These are phyloP conservation scores for Sitodiplosis mosellana DNA, from an alignment of 1,140 invertebrate species.

Conservation along the genomic window DNA sequence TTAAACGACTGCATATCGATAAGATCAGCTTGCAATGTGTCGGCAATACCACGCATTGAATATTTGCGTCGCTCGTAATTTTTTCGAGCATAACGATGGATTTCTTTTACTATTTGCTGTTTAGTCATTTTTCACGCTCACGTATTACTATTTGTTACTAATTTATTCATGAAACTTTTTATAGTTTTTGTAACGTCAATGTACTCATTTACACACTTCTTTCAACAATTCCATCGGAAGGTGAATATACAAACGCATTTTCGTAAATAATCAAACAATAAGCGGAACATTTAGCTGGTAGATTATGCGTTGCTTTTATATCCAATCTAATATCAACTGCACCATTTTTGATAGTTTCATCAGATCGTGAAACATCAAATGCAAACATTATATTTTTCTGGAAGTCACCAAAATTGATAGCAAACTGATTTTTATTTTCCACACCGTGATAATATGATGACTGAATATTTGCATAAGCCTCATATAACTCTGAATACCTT, in stretches of 20 bases:
- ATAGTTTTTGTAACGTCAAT: too few relatives aligned
- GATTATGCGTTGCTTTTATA: slow-evolving; percentile 9
- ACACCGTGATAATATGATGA: slow-evolving; percentile 9
- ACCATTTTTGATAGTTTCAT: slow-evolving; percentile 10
- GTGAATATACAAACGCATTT: too few relatives aligned
- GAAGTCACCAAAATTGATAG: slow-evolving; percentile 2
- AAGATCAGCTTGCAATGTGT: slow-evolving; percentile 25
- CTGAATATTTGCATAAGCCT: slow-evolving; percentile 14
- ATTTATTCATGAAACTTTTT: too few relatives aligned
- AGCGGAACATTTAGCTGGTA: slow-evolving; percentile 9
- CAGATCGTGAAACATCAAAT: slow-evolving; percentile 13
- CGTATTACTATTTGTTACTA: too few relatives aligned
- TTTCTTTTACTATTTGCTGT: slow-evolving; percentile 15
- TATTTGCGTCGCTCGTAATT: slow-evolving; percentile 19
- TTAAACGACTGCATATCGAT: slow-evolving; percentile 20
- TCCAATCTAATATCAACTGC: slow-evolving; percentile 13
- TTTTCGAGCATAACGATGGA: slow-evolving; percentile 20
- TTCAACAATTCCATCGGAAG: slow-evolving; percentile 6
- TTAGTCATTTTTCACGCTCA: slow-evolving; percentile 7
- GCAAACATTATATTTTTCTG: slow-evolving; percentile 8
- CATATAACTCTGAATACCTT: slow-evolving; percentile 10
- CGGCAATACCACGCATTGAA: slow-evolving; percentile 19
- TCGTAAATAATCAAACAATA: slow-evolving; percentile 15
- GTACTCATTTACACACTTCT: too few relatives aligned
- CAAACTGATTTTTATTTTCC: slow-evolving; percentile 5